Evolutionary conservation across 2,888 invertebrate species (phyloP).

Genomic region (Latrodectus hesperus): DNA sequence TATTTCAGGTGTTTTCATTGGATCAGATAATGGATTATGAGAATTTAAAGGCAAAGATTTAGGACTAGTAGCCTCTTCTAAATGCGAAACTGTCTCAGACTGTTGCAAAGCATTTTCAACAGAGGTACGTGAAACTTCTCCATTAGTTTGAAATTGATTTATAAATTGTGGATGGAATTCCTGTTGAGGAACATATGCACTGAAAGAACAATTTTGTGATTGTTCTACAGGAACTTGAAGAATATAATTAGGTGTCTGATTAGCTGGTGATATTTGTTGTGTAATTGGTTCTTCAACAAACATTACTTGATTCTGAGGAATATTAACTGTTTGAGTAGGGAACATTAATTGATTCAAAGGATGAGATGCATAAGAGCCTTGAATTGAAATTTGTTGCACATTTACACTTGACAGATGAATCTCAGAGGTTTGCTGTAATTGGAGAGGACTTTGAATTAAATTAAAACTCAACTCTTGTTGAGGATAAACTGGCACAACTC

Average conservation of each 20-base stretch:
- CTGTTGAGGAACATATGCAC: slow-evolving; percentile 39
- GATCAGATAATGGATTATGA: neutral
- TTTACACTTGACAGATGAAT: slow-evolving; percentile 56
- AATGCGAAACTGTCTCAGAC: neutral
- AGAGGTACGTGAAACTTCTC: neutral
- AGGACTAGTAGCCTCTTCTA: neutral
- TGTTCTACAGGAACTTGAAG: slow-evolving; percentile 62
- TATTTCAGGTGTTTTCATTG: neutral
- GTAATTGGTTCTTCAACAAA: slow-evolving; percentile 48
- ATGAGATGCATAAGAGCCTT: slow-evolving; percentile 36
- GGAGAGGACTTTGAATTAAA: slow-evolving; percentile 45
- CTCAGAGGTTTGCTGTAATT: slow-evolving; percentile 55
- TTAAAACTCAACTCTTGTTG: slow-evolving; percentile 53
- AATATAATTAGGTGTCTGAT: slow-evolving; percentile 37
- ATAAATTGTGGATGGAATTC: slow-evolving; percentile 36
- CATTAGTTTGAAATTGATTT: slow-evolving; percentile 26
- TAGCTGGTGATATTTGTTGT: slow-evolving; percentile 19
- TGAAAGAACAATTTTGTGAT: slow-evolving; percentile 44
- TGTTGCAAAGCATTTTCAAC: neutral
- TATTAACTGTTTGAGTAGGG: slow-evolving; percentile 49
- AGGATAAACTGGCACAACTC: slow-evolving; percentile 48
- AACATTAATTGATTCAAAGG: slow-evolving; percentile 41
- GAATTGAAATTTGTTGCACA: slow-evolving; percentile 64
- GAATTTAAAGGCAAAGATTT: neutral
- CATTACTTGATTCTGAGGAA: slow-evolving; percentile 56